phyloP scores from a whole-genome alignment of 2,888 invertebrate genomes.

The Archaeoteleia sp. region DNA sequence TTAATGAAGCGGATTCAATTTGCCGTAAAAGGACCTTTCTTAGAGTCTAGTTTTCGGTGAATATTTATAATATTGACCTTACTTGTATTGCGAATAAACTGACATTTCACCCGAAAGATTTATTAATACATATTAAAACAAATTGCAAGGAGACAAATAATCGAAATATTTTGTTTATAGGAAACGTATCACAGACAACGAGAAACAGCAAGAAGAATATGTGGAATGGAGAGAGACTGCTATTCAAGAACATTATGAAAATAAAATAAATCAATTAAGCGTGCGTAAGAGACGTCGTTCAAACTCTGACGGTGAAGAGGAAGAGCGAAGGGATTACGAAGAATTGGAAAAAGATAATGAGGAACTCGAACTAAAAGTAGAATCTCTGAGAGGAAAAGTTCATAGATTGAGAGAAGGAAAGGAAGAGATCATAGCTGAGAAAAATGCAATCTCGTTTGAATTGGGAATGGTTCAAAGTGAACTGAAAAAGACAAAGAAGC shows the following conservation, averaged over 20 bases:
- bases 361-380: slow-evolving; percentile 58
- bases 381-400: slow-evolving; percentile 56
- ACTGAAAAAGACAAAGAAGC: slow-evolving; percentile 55
- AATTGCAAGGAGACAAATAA: too few relatives aligned
- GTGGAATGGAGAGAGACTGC: slow-evolving; percentile 64
- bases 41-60: too few relatives aligned
- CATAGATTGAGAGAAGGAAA: slow-evolving; percentile 59
- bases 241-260: slow-evolving; percentile 65
- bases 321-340: slow-evolving; percentile 31
- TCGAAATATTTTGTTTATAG: slow-evolving; percentile 39
- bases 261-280: slow-evolving; percentile 57
- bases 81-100: not conserved
- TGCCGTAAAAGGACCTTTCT: too few relatives aligned
- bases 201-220: slow-evolving; percentile 65
- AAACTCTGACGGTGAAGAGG: slow-evolving; percentile 23
- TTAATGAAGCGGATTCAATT: too few relatives aligned
- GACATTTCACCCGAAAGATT: too few relatives aligned
- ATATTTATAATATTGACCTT: too few relatives aligned
- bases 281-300: slow-evolving; percentile 58
- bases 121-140: too few relatives aligned
- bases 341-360: slow-evolving; percentile 62
- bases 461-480: slow-evolving; percentile 61
- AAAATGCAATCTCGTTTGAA: slow-evolving; percentile 62
- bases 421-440: slow-evolving; percentile 58
- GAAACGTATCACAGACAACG: slow-evolving; percentile 64